A percentile compares a stretch with the other conserved stretches of the same genome.
Evolutionary conservation across 1,140 invertebrate species (phyloP).

Genomic region (Ladona fulva): DNA sequence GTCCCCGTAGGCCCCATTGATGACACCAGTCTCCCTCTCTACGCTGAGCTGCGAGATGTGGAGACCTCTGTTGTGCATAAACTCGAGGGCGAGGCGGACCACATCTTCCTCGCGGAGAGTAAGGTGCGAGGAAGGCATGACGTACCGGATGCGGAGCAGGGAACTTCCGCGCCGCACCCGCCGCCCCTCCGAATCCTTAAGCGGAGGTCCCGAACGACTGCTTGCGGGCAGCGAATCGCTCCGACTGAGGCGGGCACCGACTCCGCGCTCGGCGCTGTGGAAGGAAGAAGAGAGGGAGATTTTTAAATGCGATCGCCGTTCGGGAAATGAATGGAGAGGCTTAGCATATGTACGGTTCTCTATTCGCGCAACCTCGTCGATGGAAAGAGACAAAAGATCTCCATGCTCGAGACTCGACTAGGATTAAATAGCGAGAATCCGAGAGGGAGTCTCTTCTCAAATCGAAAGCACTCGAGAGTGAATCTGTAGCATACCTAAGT

Average conservation of each 20-base stretch:
- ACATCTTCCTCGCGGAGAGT: slow-evolving; percentile 84
- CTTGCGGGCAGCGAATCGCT: neutral
- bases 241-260: neutral
- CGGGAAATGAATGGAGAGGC: too few species aligned
- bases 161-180: neutral
- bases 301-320: too few species aligned
- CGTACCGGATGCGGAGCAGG: slow-evolving; percentile 41
- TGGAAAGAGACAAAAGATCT: too few species aligned
- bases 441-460: too few species aligned
- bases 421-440: too few species aligned
- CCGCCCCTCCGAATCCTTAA: neutral
- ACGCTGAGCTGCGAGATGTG: slow-evolving; percentile 85
- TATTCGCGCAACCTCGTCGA: too few species aligned
- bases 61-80: slow-evolving; percentile 80
- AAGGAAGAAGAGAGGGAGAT: neutral
- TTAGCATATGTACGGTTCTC: too few species aligned
- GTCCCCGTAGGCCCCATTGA: slow-evolving; percentile 84
- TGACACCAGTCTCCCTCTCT: slow-evolving; percentile 90
- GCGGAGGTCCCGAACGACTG: neutral
- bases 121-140: slow-evolving; percentile 73
- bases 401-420: too few species aligned
- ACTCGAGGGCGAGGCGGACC: slow-evolving; percentile 82
- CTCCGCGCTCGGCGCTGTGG: neutral
- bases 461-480: too few species aligned
- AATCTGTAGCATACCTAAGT: too few species aligned